Percentiles rank a stretch among this genome's conserved stretches.
Conservation (phyloP, 2,113 vertebrate species). For the Indicator maculatus region DNA sequence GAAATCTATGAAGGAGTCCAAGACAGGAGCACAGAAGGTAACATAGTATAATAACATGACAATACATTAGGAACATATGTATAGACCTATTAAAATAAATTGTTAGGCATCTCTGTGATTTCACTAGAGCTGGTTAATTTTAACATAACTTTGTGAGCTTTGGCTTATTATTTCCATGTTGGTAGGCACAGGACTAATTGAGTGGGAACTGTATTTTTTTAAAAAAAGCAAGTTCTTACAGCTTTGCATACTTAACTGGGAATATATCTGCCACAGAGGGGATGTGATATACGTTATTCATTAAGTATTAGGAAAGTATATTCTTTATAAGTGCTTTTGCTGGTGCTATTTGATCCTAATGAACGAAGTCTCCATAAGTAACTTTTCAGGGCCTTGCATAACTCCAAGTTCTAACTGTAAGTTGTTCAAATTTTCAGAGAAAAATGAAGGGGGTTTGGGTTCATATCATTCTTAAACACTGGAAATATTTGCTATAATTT, state of each 20-base stretch:
- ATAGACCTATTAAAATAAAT: neutral
- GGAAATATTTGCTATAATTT: constrained; percentile 11
- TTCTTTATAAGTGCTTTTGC: neutral
- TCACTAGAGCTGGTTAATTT: constrained; percentile 22
- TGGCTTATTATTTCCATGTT: neutral
- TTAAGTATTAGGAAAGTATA: neutral
- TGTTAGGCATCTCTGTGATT: neutral
- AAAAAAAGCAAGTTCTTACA: constrained; percentile 1
- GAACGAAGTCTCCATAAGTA: neutral
- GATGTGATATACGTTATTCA: constrained; percentile 2
- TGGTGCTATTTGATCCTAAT: neutral
- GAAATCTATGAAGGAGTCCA: neutral
- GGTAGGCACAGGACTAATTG: neutral
- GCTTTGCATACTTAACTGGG: constrained; percentile 42
- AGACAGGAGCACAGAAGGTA: neutral
- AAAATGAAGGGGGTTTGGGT: neutral
- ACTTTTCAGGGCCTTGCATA: neutral
- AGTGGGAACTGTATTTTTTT: neutral
- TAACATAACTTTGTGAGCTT: neutral
- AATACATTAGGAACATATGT: neutral
- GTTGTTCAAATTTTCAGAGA: neutral
- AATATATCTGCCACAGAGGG: constrained; percentile 14
- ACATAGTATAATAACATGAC: neutral
- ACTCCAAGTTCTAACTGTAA: neutral
- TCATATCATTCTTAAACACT: neutral